Evolutionary conservation across 1,140 invertebrate species (phyloP), one percentile per base, ranked within the genome.

Genomic region (Drosophila sp.): DNA sequence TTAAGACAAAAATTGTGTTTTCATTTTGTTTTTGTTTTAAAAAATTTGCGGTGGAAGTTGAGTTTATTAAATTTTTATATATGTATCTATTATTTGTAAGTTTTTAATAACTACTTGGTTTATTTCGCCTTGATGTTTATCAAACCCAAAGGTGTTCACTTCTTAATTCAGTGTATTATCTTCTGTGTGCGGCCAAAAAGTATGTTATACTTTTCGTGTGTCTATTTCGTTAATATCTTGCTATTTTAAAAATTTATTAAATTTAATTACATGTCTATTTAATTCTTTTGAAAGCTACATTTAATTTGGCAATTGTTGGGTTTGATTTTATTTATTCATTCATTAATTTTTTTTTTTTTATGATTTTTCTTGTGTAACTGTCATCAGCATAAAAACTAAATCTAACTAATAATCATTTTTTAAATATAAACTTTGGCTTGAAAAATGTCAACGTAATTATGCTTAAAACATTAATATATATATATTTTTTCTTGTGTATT

Each of bases 281-380:
- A 72, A 80, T 86, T 87, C 72, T 89, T 63, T 90, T 91, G 82
- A 91, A 91, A 91, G 82, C 90, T 91, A 91, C 82, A 70, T 78
- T 80, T 91, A 90, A 91, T 91, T 91, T 91, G 90, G 90, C 90
- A 91, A 91, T 90, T 91, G 90, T 91, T 91, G 90, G 90, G 87
- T 91, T 91, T 82, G 89, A 89, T 89, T 89, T 90, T 62, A 66
- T 72, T 78, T 74, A 61, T 71, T 76, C 21, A 46, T 63, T 56
- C 27, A 46, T 54, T 63, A 70, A 21, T 21, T 62, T 72, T 65
- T 79, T 62, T 72, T 65, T 79, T 43, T 40, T 27, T 32, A 54
- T 64, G 53, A 56, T 45, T 36, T 45, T 41, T 63, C 13, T 45
- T 81, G 51, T 59, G 40, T 74, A 51, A 71, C 50, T 76, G 61